Evolutionary conservation across 92 coral and sea anemone genomes (phyloP).

Genomic region (Chrysogorgia sp.): DNA sequence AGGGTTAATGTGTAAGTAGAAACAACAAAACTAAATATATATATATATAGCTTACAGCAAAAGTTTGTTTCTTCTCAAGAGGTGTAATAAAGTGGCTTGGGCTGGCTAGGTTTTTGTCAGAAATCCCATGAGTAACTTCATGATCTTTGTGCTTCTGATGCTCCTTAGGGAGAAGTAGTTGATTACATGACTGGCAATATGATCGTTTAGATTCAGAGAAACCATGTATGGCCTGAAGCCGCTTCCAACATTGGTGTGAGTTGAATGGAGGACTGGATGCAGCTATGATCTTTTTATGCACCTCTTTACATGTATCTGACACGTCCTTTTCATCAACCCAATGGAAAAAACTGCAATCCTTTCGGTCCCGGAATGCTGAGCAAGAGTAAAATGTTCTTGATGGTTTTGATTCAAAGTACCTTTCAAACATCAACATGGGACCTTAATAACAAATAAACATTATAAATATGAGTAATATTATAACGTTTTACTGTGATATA

Average conservation of each 20-base stretch:
- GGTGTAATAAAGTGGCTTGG: constrained; percentile 87
- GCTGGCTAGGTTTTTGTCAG: constrained; percentile 53
- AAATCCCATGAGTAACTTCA: constrained; percentile 45
- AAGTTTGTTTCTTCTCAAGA: constrained; percentile 79
- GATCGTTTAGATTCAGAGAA: constrained; percentile 46
- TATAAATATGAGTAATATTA: no score
- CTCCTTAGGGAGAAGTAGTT: constrained; percentile 55
- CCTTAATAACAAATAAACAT: constrained; percentile 54
- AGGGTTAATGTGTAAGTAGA: neutral
- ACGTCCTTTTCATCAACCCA: constrained; percentile 91
- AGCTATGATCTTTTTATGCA: constrained; percentile 71
- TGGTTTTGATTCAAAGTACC: constrained; percentile 77
- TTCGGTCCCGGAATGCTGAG: constrained; percentile 92
- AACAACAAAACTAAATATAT: neutral
- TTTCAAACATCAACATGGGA: constrained; percentile 96
- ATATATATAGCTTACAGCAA: constrained; percentile 64
- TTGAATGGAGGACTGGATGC: constrained; percentile 58
- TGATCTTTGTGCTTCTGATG: constrained; percentile 61
- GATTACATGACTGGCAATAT: constrained; percentile 84
- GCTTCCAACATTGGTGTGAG: constrained; percentile 43
- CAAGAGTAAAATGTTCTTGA: constrained; percentile 85
- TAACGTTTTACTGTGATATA: no score
- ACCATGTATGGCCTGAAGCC: constrained; percentile 41
- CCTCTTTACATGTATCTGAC: constrained; percentile 68
- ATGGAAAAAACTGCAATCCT: constrained; percentile 88